Conservation (phyloP, 2,113 vertebrate genomes). For the Malurus elegans region DNA sequence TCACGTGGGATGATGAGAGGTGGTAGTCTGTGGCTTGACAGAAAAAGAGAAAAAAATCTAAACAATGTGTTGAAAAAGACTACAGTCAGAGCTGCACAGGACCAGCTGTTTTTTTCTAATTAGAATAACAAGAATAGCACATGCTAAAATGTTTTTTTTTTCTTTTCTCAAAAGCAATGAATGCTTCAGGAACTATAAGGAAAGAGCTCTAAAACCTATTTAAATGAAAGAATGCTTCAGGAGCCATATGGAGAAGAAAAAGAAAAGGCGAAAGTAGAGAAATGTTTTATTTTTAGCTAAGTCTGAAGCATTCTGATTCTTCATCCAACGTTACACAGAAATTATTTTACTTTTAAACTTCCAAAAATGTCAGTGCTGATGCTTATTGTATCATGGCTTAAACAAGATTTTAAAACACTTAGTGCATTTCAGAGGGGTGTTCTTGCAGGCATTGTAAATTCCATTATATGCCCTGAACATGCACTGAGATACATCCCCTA, state of each 20-base stretch:
- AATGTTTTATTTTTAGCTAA: constrained; percentile 74
- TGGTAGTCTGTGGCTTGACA: constrained; percentile 75
- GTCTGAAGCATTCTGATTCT: constrained; percentile 64
- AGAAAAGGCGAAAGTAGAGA: constrained; percentile 59
- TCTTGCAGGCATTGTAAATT: constrained; percentile 38
- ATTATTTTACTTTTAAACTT: constrained; percentile 69
- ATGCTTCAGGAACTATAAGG: constrained; percentile 78
- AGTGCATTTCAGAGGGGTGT: background rate
- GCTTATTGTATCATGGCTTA: constrained; percentile 37
- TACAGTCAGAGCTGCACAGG: constrained; percentile 72
- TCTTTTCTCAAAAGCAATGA: constrained; percentile 74
- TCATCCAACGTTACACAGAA: constrained; percentile 61
- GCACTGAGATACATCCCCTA: background rate
- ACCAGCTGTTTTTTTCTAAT: constrained; percentile 82
- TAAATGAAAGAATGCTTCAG: constrained; percentile 78
- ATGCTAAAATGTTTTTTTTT: constrained; percentile 72
- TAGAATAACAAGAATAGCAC: constrained; percentile 84
- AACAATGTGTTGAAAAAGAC: constrained; percentile 77
- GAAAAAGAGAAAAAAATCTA: constrained; percentile 51
- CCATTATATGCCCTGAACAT: constrained; percentile 23
- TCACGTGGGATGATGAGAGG: constrained; percentile 66
- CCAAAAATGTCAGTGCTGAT: constrained; percentile 52
- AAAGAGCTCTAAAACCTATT: constrained; percentile 78
- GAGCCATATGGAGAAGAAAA: constrained; percentile 79
- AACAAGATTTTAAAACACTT: constrained; percentile 20